Evolutionary conservation across 2,888 invertebrate genomes (phyloP).

Genomic region (Tribolium freemani): DNA sequence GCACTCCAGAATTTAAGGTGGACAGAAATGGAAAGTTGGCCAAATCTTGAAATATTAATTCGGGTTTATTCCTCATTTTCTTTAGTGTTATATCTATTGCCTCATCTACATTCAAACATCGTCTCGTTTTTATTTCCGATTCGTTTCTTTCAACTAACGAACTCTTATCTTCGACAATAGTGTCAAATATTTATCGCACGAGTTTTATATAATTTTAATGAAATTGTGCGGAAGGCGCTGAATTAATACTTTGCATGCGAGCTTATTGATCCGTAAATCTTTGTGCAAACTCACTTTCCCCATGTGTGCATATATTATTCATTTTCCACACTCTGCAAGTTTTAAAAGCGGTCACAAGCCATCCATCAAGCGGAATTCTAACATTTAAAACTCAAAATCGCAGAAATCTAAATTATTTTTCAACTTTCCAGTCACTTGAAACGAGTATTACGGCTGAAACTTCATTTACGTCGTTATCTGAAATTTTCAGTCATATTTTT

Average conservation of each 20-base stretch:
- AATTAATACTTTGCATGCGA: conserved; percentile 3
- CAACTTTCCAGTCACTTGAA: not conserved
- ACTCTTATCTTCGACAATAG: not conserved
- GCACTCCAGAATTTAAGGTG: conserved; percentile 12
- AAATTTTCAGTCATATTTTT: conserved; percentile 8
- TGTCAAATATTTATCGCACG: not conserved
- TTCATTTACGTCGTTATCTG: conserved; percentile 19
- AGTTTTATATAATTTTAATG: conserved; percentile 2
- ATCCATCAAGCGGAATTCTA: not conserved
- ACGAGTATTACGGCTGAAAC: conserved; percentile 1
- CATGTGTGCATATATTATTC: not conserved
- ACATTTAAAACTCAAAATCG: not conserved
- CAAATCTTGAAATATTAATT: conserved; percentile 16
- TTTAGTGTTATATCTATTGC: conserved; percentile 9
- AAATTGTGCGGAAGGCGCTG: not conserved
- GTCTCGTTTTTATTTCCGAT: conserved; percentile 25
- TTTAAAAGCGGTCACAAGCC: not conserved
- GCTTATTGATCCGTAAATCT: conserved; percentile 22
- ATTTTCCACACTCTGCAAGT: not conserved
- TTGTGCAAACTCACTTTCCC: conserved; percentile 1
- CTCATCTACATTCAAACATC: conserved; percentile 12
- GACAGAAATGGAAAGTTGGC: not conserved
- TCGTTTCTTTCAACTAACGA: conserved; percentile 13
- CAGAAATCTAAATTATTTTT: not conserved
- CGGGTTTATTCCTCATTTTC: conserved; percentile 9